Conservation (phyloP, 2,888 invertebrate genomes). For the Orthosia gothica region DNA sequence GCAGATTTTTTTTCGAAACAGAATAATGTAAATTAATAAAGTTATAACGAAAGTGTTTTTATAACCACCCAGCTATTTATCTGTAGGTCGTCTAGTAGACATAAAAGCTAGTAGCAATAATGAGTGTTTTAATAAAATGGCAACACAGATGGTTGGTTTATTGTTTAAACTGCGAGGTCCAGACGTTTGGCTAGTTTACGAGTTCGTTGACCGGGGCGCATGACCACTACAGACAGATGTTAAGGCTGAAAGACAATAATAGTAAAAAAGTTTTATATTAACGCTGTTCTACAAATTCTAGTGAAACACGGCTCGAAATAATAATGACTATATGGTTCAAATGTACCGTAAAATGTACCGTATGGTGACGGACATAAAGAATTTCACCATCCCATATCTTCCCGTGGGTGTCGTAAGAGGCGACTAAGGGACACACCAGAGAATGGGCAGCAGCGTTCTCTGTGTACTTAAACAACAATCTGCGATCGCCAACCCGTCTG, state of each 20-base stretch:
- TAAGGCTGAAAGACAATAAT: slow-evolving; percentile 4
- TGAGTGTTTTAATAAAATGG: slow-evolving; percentile 7
- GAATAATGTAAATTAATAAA: background rate
- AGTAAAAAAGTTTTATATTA: slow-evolving; percentile 31
- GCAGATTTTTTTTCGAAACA: background rate
- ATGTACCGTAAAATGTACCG: too few relatives aligned
- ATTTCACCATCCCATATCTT: too few relatives aligned
- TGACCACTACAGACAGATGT: slow-evolving; percentile 20
- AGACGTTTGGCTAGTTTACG: slow-evolving; percentile 36
- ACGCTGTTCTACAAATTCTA: slow-evolving; percentile 9
- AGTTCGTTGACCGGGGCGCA: slow-evolving; percentile 26
- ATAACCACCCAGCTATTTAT: background rate
- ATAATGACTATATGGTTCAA: background rate
- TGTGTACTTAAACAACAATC: too few relatives aligned
- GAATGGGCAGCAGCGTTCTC: too few relatives aligned
- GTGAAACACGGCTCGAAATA: slow-evolving; percentile 1
- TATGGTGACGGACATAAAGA: too few relatives aligned
- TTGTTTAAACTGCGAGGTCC: slow-evolving; percentile 6
- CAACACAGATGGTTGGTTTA: slow-evolving; percentile 13
- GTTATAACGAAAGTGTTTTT: background rate
- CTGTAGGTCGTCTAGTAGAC: background rate
- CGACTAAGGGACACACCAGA: too few relatives aligned
- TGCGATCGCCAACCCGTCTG: too few relatives aligned
- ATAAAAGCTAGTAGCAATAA: slow-evolving; percentile 23
- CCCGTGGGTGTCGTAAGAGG: too few relatives aligned